These are phyloP conservation scores for Microplitis demolitor DNA, from an alignment of 1,140 invertebrate genomes.

Conservation along the genomic window DNA sequence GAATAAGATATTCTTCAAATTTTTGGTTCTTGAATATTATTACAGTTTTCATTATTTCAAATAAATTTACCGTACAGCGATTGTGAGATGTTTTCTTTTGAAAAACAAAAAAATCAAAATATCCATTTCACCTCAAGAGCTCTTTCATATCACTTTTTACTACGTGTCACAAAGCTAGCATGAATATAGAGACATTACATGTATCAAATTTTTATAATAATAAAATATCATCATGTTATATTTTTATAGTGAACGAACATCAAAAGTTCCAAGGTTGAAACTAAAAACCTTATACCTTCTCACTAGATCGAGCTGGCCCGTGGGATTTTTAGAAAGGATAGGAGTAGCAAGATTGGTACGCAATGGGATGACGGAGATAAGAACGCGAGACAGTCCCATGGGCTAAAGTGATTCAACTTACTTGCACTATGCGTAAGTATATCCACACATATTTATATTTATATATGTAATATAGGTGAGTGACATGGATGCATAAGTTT, in stretches of 20 bases:
- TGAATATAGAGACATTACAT: neutral
- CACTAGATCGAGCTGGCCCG: constrained; percentile 28
- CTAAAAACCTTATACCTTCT: constrained; percentile 48
- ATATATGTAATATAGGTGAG: neutral
- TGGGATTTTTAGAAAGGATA: constrained; percentile 22
- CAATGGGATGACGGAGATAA: constrained; percentile 36
- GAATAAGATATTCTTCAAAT: too few species aligned
- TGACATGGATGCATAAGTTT: constrained; percentile 35
- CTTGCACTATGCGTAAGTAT: constrained; percentile 22
- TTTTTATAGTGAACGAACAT: constrained; percentile 18
- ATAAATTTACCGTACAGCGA: too few species aligned
- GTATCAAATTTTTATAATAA: neutral
- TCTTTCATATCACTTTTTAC: too few species aligned
- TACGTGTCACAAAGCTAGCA: too few species aligned
- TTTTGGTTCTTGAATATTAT: too few species aligned
- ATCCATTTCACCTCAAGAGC: too few species aligned
- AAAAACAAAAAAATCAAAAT: too few species aligned
- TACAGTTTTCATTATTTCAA: too few species aligned
- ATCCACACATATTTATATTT: constrained; percentile 10
- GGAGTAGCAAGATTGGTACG: neutral
- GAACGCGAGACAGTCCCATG: constrained; percentile 49
- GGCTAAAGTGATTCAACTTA: constrained; percentile 56
- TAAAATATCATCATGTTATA: neutral
- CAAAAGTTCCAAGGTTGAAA: constrained; percentile 28
- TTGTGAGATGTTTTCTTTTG: too few species aligned